A percentile compares a stretch with the other conserved stretches of the same genome.
Evolutionary conservation across 1,140 invertebrate species (phyloP).

Genomic region (Nephotettix cincticeps): DNA sequence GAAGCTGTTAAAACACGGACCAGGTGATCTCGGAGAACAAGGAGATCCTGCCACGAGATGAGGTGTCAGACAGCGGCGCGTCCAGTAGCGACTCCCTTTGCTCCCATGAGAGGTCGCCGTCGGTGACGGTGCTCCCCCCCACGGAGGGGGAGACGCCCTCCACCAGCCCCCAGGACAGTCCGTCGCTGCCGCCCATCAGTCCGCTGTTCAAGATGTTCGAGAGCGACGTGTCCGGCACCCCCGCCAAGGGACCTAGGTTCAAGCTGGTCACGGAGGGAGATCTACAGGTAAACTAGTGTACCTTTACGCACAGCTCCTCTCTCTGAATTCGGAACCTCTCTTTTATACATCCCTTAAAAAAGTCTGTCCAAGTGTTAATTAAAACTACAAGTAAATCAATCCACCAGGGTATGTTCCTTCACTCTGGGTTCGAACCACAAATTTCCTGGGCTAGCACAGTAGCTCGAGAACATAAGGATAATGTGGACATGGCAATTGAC

Average conservation of each 20-base stretch:
- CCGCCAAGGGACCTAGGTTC: conserved; percentile 59
- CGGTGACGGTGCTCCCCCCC: not conserved
- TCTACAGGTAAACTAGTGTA: conserved; percentile 61
- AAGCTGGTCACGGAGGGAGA: conserved; percentile 76
- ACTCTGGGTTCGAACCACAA: too few species aligned
- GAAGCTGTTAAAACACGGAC: too few species aligned
- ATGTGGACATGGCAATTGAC: too few species aligned
- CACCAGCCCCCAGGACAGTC: not conserved
- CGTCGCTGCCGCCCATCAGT: not conserved
- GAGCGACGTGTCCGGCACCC: not conserved
- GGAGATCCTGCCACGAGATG: not conserved
- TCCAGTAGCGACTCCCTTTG: not conserved
- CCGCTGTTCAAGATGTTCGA: not conserved
- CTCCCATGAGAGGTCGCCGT: not conserved
- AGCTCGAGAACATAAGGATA: too few species aligned
- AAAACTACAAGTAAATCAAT: too few species aligned
- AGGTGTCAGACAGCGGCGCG: not conserved
- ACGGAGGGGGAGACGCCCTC: not conserved
- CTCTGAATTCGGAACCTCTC: too few species aligned
- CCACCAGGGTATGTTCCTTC: too few species aligned
- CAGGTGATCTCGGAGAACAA: conserved; percentile 12
- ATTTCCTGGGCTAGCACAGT: too few species aligned
- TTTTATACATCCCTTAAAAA: too few species aligned
- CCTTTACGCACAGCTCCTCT: too few species aligned
- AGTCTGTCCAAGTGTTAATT: too few species aligned